Base-by-base conservation (phyloP, 2,797 vertebrate species). In the Cryptoblepharus egeriae region DNA sequence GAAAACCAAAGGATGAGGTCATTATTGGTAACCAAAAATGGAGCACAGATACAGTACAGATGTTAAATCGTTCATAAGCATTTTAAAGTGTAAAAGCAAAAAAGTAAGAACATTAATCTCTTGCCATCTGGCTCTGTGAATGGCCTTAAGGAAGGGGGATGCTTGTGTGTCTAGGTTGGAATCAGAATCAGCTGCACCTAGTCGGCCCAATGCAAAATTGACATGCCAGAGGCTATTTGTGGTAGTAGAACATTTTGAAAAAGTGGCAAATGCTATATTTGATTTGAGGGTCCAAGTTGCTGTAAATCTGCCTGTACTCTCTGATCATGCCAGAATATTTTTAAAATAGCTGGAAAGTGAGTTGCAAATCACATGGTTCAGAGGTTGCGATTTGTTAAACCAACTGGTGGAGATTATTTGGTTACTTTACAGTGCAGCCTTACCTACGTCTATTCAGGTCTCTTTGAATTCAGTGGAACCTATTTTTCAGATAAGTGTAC, bases 21-120 rank as follows among this genome's bases (percentile, higher is more conserved):
- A 22, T 72, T 72, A 81, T 69, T 32, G 57, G 9, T 63, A 88
- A 68, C 13, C 22, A 60, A 81, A 65, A 85, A 85, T 4, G 20
- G 90, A 80, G 63, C 45, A 85, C 2, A 78, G 77, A 89, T 35
- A 42, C 20, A 42, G 37, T 52, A 61, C 75, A 93, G 80, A 71
- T 76, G 30, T 69, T 61, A 81, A 39, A 65, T 87, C 32, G 35
- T 42, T 22, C 63, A 45, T 64, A 1, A 52, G 24, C 57, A 60
- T 78, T 83, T 85, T 79, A 80, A 68, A 79, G 18, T 80, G 6
- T 11, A 24, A 78, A 76, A 83, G 82, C n/a, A 75, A 80, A 22
- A 32, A 78, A 18, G 35, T 45, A 64, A 45, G 45, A 74, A 58
- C 5, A 55, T 60, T 63, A 69, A 9, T 72, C 22, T 68, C 82